Percentiles rank a stretch among this genome's conserved stretches.
phyloP scores from a whole-genome alignment of 2,888 invertebrate species.

The Ectobius pallidus region DNA sequence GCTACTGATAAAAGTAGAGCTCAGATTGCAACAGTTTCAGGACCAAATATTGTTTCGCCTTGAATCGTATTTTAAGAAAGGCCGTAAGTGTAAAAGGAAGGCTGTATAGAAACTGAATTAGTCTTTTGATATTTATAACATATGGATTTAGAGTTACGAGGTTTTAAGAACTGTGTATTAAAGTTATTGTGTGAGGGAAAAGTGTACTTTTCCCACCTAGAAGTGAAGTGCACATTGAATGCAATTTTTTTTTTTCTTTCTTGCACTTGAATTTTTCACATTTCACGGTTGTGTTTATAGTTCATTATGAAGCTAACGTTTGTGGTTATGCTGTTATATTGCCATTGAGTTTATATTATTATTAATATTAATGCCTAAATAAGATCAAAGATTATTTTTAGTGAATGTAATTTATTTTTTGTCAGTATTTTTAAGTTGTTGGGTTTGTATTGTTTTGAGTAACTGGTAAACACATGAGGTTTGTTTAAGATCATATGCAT shows the following conservation, averaged over 20 bases:
- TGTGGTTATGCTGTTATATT: background rate
- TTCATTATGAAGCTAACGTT: background rate
- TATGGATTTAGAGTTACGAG: background rate
- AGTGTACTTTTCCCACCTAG: background rate
- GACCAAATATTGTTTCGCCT: background rate
- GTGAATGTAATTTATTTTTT: background rate
- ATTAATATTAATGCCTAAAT: background rate
- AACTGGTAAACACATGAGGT: background rate
- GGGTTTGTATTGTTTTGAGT: background rate
- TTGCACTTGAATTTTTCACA: background rate
- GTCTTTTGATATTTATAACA: background rate
- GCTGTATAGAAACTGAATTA: background rate
- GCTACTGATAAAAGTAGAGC: no score
- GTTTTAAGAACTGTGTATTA: background rate
- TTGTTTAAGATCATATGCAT: no score
- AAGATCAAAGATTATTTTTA: constrained; percentile 8
- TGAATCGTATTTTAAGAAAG: background rate
- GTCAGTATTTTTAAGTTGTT: constrained; percentile 13
- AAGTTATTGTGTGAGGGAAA: background rate
- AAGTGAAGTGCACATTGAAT: constrained; percentile 3
- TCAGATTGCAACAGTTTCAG: background rate
- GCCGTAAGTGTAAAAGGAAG: background rate
- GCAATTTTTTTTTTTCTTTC: background rate
- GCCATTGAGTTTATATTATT: constrained; percentile 6
- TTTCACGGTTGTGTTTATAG: background rate